Evolutionary conservation across 2,888 invertebrate genomes (phyloP).

Genomic region (Troilus luridus): DNA sequence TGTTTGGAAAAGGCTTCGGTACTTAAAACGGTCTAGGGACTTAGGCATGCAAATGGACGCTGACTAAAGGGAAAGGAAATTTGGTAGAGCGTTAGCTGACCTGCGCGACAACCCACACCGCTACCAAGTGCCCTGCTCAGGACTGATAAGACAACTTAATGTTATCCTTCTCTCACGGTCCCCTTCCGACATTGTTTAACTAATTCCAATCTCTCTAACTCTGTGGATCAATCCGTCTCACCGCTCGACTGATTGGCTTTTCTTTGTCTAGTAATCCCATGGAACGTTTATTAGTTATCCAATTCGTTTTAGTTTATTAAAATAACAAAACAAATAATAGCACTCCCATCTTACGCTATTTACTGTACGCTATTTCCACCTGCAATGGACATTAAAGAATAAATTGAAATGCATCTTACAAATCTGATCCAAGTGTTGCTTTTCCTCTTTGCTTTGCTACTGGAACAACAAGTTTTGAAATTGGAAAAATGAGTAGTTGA

Average conservation of each 20-base stretch:
- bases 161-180: neutral
- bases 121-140: neutral
- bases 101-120: too few species aligned
- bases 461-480: too few species aligned
- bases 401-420: too few species aligned
- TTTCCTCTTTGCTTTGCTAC: too few species aligned
- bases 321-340: neutral
- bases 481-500: too few species aligned
- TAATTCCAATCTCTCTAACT: neutral
- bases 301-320: neutral
- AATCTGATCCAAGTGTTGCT: too few species aligned
- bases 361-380: too few species aligned
- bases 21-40: neutral
- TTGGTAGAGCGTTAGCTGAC: neutral
- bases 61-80: neutral
- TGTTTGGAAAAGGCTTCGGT: too few species aligned
- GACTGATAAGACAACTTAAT: conserved; percentile 3
- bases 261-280: neutral
- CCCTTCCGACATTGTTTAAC: neutral
- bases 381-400: too few species aligned
- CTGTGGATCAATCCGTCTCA: neutral
- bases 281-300: neutral
- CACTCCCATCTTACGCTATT: too few species aligned
- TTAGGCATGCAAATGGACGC: conserved; percentile 7
- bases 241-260: neutral